A percentile compares a stretch with the other conserved stretches of the same genome.
Evolutionary conservation across 2,113 vertebrate species (phyloP).

Genomic region (Psammodynastes pulverulentus): DNA sequence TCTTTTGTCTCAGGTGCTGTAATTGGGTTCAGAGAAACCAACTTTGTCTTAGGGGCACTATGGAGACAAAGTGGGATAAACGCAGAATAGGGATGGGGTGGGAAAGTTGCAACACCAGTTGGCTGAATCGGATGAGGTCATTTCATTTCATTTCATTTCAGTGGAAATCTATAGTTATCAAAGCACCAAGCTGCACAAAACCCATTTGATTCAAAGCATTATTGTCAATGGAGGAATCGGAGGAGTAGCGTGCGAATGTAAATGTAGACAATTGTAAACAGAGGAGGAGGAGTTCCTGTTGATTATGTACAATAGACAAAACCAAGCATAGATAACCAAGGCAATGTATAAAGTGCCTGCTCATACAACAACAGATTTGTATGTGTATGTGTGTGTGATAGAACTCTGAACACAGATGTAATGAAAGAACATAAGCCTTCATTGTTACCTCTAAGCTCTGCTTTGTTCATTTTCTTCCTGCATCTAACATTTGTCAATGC

Average conservation of each 20-base stretch:
- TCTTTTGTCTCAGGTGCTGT: slow-evolving; percentile 61
- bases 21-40: slow-evolving; percentile 45
- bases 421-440: slow-evolving; percentile 69
- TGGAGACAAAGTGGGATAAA: slow-evolving; percentile 49
- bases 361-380: slow-evolving; percentile 57
- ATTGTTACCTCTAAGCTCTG: slow-evolving; percentile 67
- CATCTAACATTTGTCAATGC: slow-evolving; percentile 70
- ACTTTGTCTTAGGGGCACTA: slow-evolving; percentile 39
- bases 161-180: neutral
- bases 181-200: neutral
- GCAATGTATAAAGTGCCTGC: slow-evolving; percentile 57
- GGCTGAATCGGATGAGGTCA: slow-evolving; percentile 53
- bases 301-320: slow-evolving; percentile 31
- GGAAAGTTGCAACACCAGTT: slow-evolving; percentile 37
- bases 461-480: slow-evolving; percentile 61
- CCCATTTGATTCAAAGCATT: neutral
- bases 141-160: slow-evolving; percentile 32
- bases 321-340: neutral
- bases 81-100: slow-evolving; percentile 26
- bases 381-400: slow-evolving; percentile 46
- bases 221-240: neutral
- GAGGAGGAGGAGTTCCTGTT: slow-evolving; percentile 34
- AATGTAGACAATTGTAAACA: slow-evolving; percentile 34
- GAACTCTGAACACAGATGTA: slow-evolving; percentile 67
- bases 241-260: slow-evolving; percentile 10